Conservation (phyloP, 2,113 vertebrate species). For the Crotophaga sulcirostris region DNA sequence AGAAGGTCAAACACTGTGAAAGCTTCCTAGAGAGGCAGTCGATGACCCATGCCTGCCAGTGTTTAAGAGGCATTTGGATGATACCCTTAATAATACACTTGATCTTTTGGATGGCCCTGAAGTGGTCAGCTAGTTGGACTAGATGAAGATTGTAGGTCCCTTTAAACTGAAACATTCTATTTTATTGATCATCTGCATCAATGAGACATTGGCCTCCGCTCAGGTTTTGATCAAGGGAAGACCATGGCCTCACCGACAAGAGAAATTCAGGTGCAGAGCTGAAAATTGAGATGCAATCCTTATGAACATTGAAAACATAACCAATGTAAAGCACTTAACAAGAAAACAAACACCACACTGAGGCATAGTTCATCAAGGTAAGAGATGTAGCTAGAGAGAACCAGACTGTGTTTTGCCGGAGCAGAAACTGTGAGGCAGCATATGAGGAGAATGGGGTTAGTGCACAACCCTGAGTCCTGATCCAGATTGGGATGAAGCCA, state of each 20-base stretch:
- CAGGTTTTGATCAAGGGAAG: background rate
- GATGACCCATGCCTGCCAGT: background rate
- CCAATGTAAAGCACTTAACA: background rate
- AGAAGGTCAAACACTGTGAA: background rate
- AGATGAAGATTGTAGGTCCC: background rate
- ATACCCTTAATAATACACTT: background rate
- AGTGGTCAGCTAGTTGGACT: background rate
- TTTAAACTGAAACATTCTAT: background rate
- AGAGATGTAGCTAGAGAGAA: background rate
- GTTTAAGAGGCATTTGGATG: background rate
- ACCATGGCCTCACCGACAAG: background rate
- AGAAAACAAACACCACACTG: background rate
- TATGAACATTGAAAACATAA: background rate
- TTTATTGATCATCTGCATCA: background rate
- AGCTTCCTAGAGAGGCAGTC: background rate
- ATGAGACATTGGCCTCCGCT: background rate
- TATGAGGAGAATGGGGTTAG: background rate
- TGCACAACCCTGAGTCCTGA: background rate
- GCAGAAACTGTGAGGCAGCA: fast-evolving
- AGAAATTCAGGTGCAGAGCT: background rate
- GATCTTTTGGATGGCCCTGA: background rate
- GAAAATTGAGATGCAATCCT: background rate
- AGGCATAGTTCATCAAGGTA: background rate
- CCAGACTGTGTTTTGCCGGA: background rate
- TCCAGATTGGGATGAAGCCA: background rate